Evolutionary conservation across 2,888 invertebrate species (phyloP), one percentile per base, ranked within the genome.

Genomic region (Dicycla oo): DNA sequence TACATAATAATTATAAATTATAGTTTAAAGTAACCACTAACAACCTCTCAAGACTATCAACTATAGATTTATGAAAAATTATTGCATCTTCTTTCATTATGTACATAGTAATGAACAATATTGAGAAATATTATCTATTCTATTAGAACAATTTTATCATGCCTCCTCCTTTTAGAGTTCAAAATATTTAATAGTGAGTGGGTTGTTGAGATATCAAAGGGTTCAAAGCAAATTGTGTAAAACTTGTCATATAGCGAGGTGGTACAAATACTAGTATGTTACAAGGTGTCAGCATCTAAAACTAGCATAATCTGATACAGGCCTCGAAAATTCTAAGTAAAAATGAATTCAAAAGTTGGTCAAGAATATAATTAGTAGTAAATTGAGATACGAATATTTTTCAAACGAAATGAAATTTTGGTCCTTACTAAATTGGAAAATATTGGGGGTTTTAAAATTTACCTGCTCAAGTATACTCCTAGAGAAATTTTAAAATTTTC

Each of bases 41-140:
- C 93, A 93, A 93, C 91, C 88, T 91, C 86, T 89, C 74, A 86
- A 83, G 89, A 90, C 88, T 62, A 88, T 89, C 89, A 91, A 88
- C 86, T 92, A 93, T 91, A 92, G 88, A 90, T 92, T 93, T 93
- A 93, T 91, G 92, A 92, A 94, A 94, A 94, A 94, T 94, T 95
- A 95, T 95, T 95, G 95, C 95, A 91, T 94, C 88, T 89, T 84
- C 87, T 89, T 83, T 91, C 70, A 90, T 90, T 94, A 94, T 94
- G 84, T 94, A 94, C 93, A 93, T 88, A 90, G 80, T 90, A 91
- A 88, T 90, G 84, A 89, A 88, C 85, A 83, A 88, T 89, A 87
- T 86, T 87, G 87, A 89, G 90, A 89, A 88, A 88, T 86, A 84
- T 87, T 87, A 85, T 83, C 86, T 89, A 84, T 86, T 79, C 81